Evolutionary conservation across 2,797 vertebrate genomes (phyloP), one percentile per base, ranked within the genome.

Genomic region (Salarias fasciatus): DNA sequence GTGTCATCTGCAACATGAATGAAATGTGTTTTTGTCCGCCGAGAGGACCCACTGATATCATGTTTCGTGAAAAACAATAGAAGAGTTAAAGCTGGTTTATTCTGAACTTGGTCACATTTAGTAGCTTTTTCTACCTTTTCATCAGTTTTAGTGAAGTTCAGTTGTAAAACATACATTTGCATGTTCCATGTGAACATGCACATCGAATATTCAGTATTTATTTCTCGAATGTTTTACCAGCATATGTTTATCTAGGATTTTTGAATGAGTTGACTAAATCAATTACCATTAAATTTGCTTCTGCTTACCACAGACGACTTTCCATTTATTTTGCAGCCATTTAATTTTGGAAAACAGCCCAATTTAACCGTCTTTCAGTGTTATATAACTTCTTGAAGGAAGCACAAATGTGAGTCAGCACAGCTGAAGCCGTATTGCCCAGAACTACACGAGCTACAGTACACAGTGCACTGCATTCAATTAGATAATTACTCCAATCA

Each of bases 401-500:
- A 45, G 44, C 72, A 56, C 12, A 66, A 79, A 66, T 33, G 60
- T 84, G 83, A 88, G 80, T 89, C 83, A 88, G 77, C 77, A 72
- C 47, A 74, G 69, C 37, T 30, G 52, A 63, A 36, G 35, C 64
- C 83, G 79, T 76, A 74, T 53, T 60, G 70, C 30, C 36, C 63
- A 68, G 46, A 66, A 45, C 30, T 54, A 68, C 51, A 45, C 53
- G 37, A 49, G 67, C 75, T 59, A 53, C 59, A 72, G 40, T 66
- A 50, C 4, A 12, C 44, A 63, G 48, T 69, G 70, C 59, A 14
- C 80, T 77, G 82, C 84, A 84, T 75, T 88, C 79, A 87, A 79
- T 91, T 82, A 82, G 63, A 72, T 84, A 78, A 88, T 89, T 79
- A 81, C 57, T 72, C 48, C 64, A 78, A 55, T 79, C 48, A 63